phyloP scores from a whole-genome alignment of 2,113 vertebrate species.

The Naja naja region DNA sequence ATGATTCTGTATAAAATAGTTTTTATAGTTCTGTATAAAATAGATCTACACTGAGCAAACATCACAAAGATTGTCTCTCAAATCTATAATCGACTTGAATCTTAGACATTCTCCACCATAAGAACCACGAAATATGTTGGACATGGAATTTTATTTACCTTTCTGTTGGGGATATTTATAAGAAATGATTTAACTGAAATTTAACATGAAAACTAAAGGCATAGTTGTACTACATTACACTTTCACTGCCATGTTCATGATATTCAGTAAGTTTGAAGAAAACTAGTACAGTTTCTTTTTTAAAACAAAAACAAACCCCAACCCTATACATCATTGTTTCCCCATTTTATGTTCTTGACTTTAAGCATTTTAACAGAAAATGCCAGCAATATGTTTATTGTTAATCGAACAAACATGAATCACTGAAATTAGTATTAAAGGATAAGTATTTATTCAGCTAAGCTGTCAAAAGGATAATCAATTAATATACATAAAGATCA shows the following conservation, averaged over 20 bases:
- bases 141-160: neutral
- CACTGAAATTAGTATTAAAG: conserved; percentile 28
- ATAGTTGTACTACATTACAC: neutral
- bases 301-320: neutral
- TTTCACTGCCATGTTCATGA: neutral
- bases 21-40: neutral
- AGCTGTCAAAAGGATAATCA: conserved; percentile 44
- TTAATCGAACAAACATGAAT: conserved; percentile 41
- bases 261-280: conserved; percentile 24
- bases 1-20: neutral
- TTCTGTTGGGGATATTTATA: neutral
- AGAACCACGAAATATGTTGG: neutral
- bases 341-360: conserved; percentile 21
- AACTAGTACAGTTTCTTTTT: conserved; percentile 24
- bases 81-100: neutral
- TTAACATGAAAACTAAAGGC: neutral
- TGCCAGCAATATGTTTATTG: conserved; percentile 26
- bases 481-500: conserved; percentile 40
- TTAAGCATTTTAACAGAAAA: conserved; percentile 23
- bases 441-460: conserved; percentile 52
- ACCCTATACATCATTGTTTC: neutral
- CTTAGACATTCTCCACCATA: neutral
- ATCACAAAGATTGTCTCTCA: neutral
- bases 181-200: neutral
- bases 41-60: neutral